These are phyloP conservation scores for Geothlypis trichas DNA, from an alignment of 2,113 vertebrate genomes.

Conservation along the genomic window DNA sequence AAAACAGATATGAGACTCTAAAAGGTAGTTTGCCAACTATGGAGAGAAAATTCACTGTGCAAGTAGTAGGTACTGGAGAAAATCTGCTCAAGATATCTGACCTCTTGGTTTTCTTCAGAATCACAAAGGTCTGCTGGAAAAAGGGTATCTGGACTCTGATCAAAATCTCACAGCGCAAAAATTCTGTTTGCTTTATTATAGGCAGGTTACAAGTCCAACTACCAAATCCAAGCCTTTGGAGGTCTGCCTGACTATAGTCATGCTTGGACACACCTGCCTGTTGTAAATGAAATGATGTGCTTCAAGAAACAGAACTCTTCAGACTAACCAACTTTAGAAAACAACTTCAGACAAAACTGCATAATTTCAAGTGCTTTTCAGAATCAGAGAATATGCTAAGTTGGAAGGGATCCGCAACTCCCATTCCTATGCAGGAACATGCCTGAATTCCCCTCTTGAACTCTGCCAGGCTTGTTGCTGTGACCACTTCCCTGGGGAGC, in stretches of 20 bases:
- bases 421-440: background rate
- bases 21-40: background rate
- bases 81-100: background rate
- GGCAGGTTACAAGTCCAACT: background rate
- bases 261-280: background rate
- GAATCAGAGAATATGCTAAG: background rate
- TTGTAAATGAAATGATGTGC: background rate
- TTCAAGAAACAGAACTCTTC: background rate
- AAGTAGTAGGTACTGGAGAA: background rate
- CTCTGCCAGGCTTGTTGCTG: background rate
- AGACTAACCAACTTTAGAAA: background rate
- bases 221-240: background rate
- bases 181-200: background rate
- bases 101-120: background rate
- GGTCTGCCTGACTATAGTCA: background rate
- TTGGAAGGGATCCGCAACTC: background rate
- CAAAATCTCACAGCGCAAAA: background rate
- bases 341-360: background rate
- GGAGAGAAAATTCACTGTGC: background rate
- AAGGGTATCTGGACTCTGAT: background rate
- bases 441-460: background rate
- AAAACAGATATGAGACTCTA: background rate
- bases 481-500: background rate
- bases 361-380: background rate
- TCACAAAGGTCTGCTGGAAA: background rate